A percentile compares a stretch with the other conserved stretches of the same genome.
These are phyloP conservation scores for Pogonocichla stellata DNA, from an alignment of 2,113 vertebrate species.

Conservation along the genomic window DNA sequence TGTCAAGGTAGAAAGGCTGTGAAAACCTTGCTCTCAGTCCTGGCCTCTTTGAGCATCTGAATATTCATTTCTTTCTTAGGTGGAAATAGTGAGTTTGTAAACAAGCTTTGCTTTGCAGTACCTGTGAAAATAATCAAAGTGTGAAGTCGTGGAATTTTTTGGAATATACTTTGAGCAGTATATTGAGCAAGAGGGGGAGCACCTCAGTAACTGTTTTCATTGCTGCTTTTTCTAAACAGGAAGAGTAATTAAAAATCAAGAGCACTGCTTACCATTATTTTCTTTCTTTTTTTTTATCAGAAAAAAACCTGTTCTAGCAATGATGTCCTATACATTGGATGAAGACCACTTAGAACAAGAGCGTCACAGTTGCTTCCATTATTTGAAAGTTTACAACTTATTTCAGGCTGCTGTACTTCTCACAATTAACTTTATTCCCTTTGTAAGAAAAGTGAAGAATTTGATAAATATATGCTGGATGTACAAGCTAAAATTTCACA, in stretches of 20 bases:
- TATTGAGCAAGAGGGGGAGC: not conserved
- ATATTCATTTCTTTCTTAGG: not conserved
- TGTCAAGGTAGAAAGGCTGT: not conserved
- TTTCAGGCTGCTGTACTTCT: not conserved
- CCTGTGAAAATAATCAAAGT: not conserved
- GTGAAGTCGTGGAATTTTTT: not conserved
- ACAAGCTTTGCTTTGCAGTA: not conserved
- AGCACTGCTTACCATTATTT: not conserved
- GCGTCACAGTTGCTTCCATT: not conserved
- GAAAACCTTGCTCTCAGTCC: not conserved
- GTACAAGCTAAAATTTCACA: not conserved
- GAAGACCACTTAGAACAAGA: not conserved
- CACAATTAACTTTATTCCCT: not conserved
- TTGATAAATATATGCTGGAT: not conserved
- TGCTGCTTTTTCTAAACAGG: not conserved
- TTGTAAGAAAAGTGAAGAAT: not conserved
- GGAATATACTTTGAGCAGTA: not conserved
- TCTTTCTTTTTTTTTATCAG: not conserved
- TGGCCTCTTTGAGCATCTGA: not conserved
- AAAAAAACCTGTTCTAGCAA: not conserved
- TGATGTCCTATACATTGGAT: not conserved
- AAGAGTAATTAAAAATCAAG: not conserved
- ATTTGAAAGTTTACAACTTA: not conserved
- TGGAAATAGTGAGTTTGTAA: not conserved
- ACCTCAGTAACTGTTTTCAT: not conserved